Base-by-base conservation (phyloP, 2,113 vertebrate genomes). In the Leptodactylus fuscus region DNA sequence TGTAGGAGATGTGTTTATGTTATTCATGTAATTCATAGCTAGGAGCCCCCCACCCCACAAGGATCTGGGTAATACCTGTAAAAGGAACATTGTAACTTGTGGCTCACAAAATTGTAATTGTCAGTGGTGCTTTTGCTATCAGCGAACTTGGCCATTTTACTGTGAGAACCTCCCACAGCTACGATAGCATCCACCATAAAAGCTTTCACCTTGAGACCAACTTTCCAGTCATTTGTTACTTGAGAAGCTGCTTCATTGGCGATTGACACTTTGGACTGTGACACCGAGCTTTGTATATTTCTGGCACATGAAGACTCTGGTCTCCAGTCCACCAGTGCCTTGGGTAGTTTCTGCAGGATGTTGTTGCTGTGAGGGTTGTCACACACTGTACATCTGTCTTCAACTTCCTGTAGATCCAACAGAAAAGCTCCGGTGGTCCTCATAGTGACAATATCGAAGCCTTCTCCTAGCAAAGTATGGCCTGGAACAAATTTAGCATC, bases 41-140 rank as follows among this genome's bases (percentile, higher is more conserved):
- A 34, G 58, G 27, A 27, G 29, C 24, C 12, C 58, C 58, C 24
- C 18, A 51, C 49, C 18, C 49, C n/a, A 60, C 55, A 24, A 46
- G 62, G 16, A 67, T 34, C 32, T 2, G 16, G n/a, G 24, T 36
- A 22, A 22, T 88, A 95, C 94, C 93, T 94, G 92, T 96, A 96
- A 87, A 88, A 94, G 32, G 88, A 85, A 20, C 94, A 96, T 24
- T 85, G 87, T 32, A 94, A 58, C 69, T 90, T 85, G 10, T 94
- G 94, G 79, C 89, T 93, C 1, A 90, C 77, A 58, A 94, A 96
- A 81, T 88, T 95, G 88, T 92, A 96, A 80, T 91, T 93, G 91
- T 96, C 94, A 1, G 62, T 88, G 85, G 93, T 92, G 0, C 91
- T 92, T 88, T 92, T 95, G 16, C 87, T 90, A 90, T 93, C 92